Base-by-base conservation (phyloP, 2,797 vertebrate genomes). In the Sebastes aleutianus region DNA sequence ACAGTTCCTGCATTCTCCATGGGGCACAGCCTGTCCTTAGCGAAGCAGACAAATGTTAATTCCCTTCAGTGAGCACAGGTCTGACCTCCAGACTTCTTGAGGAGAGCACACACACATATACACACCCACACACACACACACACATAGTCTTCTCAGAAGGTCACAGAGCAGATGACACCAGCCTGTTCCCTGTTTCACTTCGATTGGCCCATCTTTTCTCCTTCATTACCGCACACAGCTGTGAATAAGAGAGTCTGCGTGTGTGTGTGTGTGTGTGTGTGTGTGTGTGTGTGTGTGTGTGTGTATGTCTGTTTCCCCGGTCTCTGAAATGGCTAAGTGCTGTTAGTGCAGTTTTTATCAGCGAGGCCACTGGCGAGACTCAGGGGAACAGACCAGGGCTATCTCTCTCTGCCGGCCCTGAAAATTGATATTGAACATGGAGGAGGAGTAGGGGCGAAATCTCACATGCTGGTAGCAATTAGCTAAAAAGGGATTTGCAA, bases 381-480 rank as follows among this genome's bases (percentile, higher is more conserved):
- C 97, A 32, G 83, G 98, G 97, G 98, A 97, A 88, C 92, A 92
- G 89, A 92, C 89, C 83, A 76, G 95, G 88, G 91, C 95, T 96
- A 96, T 98, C 97, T 97, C 97, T 96, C 96, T 95, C 96, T 91
- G 89, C 95, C 95, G 96, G 95, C 94, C 96, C 93, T 97, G 97
- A 97, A 99, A 99, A 99, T 99, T 99, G 98, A 99, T 99, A 99
- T 99, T 98, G 98, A 98, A 99, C 97, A 97, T 92, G 94, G 96
- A 95, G 93, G 91, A 91, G 83, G 90, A 92, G 92, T 80, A 89
- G 92, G 91, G 94, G 93, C 90, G 95, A 96, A 97, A 96, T 97
- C 97, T 97, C 97, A 96, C 96, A 96, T 96, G 97, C 96, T 97
- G 97, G 97, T 97, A 97, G 98, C 97, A 99, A 98, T 99, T 99